Evolutionary conservation across 2,888 invertebrate species (phyloP).

Genomic region (Baccha elongata): DNA sequence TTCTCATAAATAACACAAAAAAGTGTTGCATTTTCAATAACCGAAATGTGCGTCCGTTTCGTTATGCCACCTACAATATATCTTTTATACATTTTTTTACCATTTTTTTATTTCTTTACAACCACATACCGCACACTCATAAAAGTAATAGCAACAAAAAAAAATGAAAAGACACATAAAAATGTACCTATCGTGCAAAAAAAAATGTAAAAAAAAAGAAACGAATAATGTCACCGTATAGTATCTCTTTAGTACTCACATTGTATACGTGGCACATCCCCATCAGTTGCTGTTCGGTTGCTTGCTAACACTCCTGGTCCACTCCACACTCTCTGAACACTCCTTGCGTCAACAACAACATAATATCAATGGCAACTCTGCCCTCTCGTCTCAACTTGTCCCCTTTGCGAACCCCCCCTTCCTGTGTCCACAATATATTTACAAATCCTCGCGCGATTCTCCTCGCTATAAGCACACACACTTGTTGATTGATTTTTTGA

Average conservation of each 20-base stretch:
- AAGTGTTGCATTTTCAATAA: conserved; percentile 73
- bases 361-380: conserved; percentile 42
- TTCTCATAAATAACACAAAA: conserved; percentile 59
- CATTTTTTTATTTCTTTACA: conserved; percentile 28
- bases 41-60: conserved; percentile 63
- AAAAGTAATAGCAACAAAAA: conserved; percentile 46
- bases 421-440: background rate
- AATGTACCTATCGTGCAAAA: conserved; percentile 11
- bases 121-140: conserved; percentile 66
- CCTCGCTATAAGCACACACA: conserved; percentile 69
- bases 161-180: conserved; percentile 41
- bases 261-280: conserved; percentile 68
- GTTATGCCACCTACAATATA: conserved; percentile 44
- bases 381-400: conserved; percentile 13
- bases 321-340: conserved; percentile 44
- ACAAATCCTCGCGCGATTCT: conserved; percentile 66
- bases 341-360: conserved; percentile 36
- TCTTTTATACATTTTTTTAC: conserved; percentile 7
- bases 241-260: conserved; percentile 51
- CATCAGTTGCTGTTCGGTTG: conserved; percentile 40
- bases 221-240: conserved; percentile 62
- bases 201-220: conserved; percentile 5
- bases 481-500: conserved; percentile 74
- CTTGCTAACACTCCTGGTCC: conserved; percentile 43
- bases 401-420: background rate